phyloP scores from a whole-genome alignment of 1,140 invertebrate species.

The Drosophila parvula region DNA sequence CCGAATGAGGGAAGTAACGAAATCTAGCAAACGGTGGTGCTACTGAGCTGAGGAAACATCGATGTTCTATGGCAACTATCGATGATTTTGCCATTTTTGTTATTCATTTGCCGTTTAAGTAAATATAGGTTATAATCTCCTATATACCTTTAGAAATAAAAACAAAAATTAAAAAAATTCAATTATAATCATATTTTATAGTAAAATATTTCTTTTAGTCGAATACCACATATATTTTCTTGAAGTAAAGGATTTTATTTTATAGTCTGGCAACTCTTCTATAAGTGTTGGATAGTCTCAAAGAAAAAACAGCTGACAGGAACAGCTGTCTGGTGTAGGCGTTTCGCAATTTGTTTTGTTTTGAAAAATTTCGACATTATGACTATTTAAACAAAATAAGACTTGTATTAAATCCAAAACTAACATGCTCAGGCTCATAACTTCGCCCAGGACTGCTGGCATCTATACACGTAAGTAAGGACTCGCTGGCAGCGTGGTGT shows the following conservation, averaged over 20 bases:
- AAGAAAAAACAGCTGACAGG: not conserved
- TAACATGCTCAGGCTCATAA: constrained; percentile 44
- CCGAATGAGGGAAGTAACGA: not conserved
- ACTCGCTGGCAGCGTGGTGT: constrained; percentile 19
- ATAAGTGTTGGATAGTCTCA: not conserved
- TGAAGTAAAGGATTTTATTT: too few relatives aligned
- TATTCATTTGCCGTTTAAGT: too few relatives aligned
- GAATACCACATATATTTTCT: too few relatives aligned
- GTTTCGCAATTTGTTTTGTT: constrained; percentile 23
- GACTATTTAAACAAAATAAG: not conserved
- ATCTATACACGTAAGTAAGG: constrained; percentile 56
- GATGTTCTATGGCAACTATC: not conserved
- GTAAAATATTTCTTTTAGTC: too few relatives aligned
- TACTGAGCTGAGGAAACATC: not conserved
- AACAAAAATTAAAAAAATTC: too few relatives aligned
- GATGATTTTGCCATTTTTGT: not conserved
- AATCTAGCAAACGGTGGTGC: not conserved
- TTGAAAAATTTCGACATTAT: constrained; percentile 21
- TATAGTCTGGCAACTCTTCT: not conserved
- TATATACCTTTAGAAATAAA: too few relatives aligned
- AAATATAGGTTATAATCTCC: too few relatives aligned
- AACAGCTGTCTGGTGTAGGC: constrained; percentile 1
- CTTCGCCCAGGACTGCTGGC: constrained; percentile 4
- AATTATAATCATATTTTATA: too few relatives aligned
- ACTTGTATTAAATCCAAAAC: not conserved